phyloP scores from a whole-genome alignment of 1,140 invertebrate genomes.

The Drosophila ohnishii region DNA sequence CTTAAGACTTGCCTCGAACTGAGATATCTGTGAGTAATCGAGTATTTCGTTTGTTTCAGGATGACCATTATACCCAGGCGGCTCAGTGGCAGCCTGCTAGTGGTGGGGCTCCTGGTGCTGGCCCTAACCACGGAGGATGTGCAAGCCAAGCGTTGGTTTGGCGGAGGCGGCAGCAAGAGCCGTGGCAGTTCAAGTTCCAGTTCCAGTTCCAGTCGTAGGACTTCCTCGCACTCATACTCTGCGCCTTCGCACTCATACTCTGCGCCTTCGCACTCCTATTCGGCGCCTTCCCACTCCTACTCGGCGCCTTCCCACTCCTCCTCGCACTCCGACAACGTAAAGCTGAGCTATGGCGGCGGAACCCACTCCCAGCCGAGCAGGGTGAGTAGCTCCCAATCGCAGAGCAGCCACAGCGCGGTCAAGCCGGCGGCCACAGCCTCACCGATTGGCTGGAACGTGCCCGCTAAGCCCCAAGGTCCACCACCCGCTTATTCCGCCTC shows the following conservation, averaged over 20 bases:
- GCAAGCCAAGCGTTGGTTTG: slow-evolving; percentile 58
- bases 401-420: slow-evolving; percentile 22
- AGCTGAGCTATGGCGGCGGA: slow-evolving; percentile 55
- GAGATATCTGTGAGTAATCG: slow-evolving; percentile 4
- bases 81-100: slow-evolving; percentile 31
- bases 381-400: slow-evolving; percentile 24
- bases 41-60: slow-evolving; percentile 26
- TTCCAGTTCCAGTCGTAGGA: slow-evolving; percentile 36
- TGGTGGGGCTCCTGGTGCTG: slow-evolving; percentile 45
- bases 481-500: slow-evolving; percentile 70
- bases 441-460: slow-evolving; percentile 77
- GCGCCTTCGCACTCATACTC: slow-evolving; percentile 12
- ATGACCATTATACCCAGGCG: slow-evolving; percentile 48
- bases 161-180: slow-evolving; percentile 56
- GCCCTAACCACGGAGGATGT: slow-evolving; percentile 47
- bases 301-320: slow-evolving; percentile 22
- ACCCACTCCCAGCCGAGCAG: slow-evolving; percentile 32
- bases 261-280: slow-evolving; percentile 12
- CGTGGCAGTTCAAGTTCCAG: slow-evolving; percentile 24
- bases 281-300: slow-evolving; percentile 18
- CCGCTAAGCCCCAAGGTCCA: slow-evolving; percentile 64
- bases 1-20: no score
- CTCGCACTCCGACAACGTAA: slow-evolving; percentile 48
- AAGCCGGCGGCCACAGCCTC: slow-evolving; percentile 21
- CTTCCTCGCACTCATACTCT: background rate